Evolutionary conservation across 2,888 invertebrate genomes (phyloP), one percentile per base, ranked within the genome.

Genomic region (Trissoscelio sp.): DNA sequence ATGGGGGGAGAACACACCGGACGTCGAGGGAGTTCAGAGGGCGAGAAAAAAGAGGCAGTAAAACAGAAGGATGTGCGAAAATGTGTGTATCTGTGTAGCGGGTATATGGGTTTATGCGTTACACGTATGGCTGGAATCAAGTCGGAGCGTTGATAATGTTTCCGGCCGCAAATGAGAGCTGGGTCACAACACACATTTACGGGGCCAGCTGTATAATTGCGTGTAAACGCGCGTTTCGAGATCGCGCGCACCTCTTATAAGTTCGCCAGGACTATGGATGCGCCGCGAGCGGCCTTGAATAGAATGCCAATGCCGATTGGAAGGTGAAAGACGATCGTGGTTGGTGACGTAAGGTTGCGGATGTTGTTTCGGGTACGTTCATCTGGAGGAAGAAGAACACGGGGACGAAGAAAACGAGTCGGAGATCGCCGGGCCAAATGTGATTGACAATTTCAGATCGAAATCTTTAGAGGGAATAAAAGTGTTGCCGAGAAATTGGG

Each of bases 111-210:
- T 66, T 66, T 58, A 66, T 58, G 72, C 64, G 31, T 58, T 64
- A 66, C 66, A 66, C 34, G 62, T 72, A 72, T n/a, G 70, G 42
- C 34, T 57, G 57, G 66, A 69, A 81, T 83, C 81, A 62, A 73
- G 70, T 31, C 64, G 66, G 55, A 70, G 79, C 70, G 77, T 69
- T 53, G 53, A 62, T 72, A 78, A 74, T 64, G 78, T 67, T 80
- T 80, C 80, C 80, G 74, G 70, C 53, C 70, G 75, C 74, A 70
- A 75, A 80, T 75, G 75, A 75, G 66, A 75, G 80, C 80, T 64
- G 70, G 74, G 75, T 80, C 80, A 64, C 70, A 55, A 14, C 69
- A 57, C 73, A 58, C 73, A 60, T 69, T 67, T 58, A 37, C 73
- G 22, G 44, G 34, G 57, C 51, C 66, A 28, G 55, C 62, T 62